A percentile compares a stretch with the other conserved stretches of the same genome.
phyloP scores from a whole-genome alignment of 2,888 invertebrate genomes.

The Calliopum simillimum region DNA sequence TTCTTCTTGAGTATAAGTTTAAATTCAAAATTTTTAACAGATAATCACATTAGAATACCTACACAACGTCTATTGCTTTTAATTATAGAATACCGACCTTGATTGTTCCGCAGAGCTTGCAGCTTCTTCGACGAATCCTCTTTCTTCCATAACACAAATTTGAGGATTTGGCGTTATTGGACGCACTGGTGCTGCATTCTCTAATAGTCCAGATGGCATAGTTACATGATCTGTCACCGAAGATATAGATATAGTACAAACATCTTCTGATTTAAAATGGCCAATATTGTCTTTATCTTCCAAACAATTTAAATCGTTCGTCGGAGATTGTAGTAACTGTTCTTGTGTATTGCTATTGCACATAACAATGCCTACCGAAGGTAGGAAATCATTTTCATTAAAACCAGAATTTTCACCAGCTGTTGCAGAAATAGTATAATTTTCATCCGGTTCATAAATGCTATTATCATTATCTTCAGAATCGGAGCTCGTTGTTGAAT shows the following conservation, averaged over 20 bases:
- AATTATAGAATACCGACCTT: constrained; percentile 64
- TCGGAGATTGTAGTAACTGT: constrained; percentile 45
- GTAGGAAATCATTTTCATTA: constrained; percentile 71
- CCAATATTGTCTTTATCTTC: constrained; percentile 68
- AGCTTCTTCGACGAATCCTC: constrained; percentile 44
- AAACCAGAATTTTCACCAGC: constrained; percentile 54
- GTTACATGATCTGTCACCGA: constrained; percentile 66
- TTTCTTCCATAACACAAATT: constrained; percentile 61
- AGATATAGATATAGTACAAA: constrained; percentile 65
- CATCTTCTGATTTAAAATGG: constrained; percentile 62
- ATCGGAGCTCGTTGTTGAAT: constrained; percentile 70
- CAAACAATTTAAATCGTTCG: constrained; percentile 57
- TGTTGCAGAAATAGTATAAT: constrained; percentile 51
- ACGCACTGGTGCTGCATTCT: constrained; percentile 61
- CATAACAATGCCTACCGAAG: constrained; percentile 77
- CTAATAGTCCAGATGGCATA: constrained; percentile 63
- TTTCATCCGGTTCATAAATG: constrained; percentile 68
- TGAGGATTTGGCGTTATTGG: constrained; percentile 73
- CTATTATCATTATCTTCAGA: constrained; percentile 76
- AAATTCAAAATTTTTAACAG: constrained; percentile 1
- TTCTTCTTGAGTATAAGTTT: not conserved
- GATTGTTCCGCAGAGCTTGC: constrained; percentile 66
- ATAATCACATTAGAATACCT: constrained; percentile 11
- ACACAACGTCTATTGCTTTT: constrained; percentile 27
- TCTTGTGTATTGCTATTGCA: constrained; percentile 56